Conservation (phyloP, 2,888 invertebrate genomes). For the Physocephala rufipes region DNA sequence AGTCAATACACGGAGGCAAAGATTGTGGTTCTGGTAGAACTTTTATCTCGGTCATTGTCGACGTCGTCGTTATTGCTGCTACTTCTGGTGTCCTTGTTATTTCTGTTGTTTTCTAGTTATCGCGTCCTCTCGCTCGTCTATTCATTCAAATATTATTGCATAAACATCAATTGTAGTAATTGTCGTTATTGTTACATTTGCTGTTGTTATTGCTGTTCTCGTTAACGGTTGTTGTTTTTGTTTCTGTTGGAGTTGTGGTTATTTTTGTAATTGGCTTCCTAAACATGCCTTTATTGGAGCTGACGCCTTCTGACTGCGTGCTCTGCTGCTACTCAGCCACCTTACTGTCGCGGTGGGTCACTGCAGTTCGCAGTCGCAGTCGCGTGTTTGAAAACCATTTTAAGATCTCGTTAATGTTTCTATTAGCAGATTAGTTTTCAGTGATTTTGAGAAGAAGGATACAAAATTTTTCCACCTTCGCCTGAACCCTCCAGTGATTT, state of each 20-base stretch:
- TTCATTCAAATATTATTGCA: background rate
- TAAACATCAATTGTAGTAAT: constrained; percentile 14
- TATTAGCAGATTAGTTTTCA: constrained; percentile 59
- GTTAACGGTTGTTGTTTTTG: constrained; percentile 45
- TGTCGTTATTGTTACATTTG: constrained; percentile 42
- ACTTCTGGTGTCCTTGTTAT: constrained; percentile 1
- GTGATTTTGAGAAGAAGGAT: background rate
- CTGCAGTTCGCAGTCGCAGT: too few relatives aligned
- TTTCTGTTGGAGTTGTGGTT: background rate
- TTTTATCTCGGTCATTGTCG: constrained; percentile 26
- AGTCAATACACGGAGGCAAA: too few relatives aligned
- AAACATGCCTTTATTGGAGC: constrained; percentile 18
- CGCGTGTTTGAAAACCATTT: constrained; percentile 59
- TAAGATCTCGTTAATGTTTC: constrained; percentile 61
- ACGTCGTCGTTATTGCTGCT: too few relatives aligned
- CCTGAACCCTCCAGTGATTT: background rate
- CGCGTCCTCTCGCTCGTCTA: background rate
- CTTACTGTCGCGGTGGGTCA: too few relatives aligned
- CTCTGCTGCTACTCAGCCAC: too few relatives aligned
- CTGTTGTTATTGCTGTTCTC: too few relatives aligned
- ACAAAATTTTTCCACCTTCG: background rate
- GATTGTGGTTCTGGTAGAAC: constrained; percentile 12
- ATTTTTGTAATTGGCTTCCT: background rate
- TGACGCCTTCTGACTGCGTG: too few relatives aligned
- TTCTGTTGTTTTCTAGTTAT: constrained; percentile 1